Percentiles rank a stretch among this genome's conserved stretches.
These are phyloP conservation scores for Sycophila texana DNA, from an alignment of 2,888 invertebrate species.

Conservation along the genomic window DNA sequence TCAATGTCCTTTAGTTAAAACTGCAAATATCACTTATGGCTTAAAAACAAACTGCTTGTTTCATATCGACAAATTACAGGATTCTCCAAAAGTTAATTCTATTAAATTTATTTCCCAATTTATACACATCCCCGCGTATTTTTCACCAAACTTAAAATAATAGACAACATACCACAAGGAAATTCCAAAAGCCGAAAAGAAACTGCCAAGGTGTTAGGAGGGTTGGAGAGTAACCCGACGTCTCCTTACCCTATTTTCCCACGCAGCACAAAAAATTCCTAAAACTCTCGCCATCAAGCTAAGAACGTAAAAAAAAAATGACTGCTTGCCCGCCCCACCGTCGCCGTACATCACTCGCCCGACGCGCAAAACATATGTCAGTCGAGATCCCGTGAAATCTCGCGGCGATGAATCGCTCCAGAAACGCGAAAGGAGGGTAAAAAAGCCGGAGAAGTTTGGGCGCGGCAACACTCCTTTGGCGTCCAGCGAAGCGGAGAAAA, in stretches of 20 bases:
- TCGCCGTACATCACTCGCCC: not conserved
- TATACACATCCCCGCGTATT: no score
- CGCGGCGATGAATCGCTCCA: conserved; percentile 10
- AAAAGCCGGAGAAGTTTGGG: not conserved
- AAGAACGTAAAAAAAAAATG: conserved; percentile 22
- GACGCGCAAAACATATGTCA: conserved; percentile 27
- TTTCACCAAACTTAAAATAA: no score
- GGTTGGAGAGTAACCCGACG: no score
- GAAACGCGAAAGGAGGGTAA: not conserved
- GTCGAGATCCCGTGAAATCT: conserved; percentile 21
- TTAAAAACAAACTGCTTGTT: no score
- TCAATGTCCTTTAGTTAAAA: no score
- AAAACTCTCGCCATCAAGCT: conserved; percentile 18
- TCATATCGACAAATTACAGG: no score
- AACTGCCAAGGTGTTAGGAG: no score
- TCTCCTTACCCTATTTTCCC: no score
- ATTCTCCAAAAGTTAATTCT: no score
- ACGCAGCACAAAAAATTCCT: not conserved
- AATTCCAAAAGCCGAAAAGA: not conserved
- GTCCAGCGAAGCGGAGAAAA: conserved; percentile 43
- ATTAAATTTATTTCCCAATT: no score
- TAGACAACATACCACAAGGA: not conserved
- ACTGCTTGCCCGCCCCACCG: not conserved
- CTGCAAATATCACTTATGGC: no score
- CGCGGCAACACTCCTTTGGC: conserved; percentile 20